A percentile compares a stretch with the other conserved stretches of the same genome.
Evolutionary conservation across 2,113 vertebrate species (phyloP).

Genomic region (Calyptomena viridis): DNA sequence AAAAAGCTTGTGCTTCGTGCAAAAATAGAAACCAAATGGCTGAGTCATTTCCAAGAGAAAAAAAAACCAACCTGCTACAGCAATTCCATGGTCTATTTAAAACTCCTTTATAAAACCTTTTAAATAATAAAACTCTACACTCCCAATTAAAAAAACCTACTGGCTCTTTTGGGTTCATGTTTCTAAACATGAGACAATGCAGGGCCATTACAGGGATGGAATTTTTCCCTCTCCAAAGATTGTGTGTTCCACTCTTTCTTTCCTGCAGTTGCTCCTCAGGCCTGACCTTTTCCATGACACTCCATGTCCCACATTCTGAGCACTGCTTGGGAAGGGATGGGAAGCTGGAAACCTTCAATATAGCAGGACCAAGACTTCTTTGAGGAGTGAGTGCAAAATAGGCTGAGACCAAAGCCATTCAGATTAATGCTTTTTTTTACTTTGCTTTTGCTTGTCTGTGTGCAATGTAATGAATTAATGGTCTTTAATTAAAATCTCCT

Average conservation of each 20-base stretch:
- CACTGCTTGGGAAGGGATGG: background rate
- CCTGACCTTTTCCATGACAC: background rate
- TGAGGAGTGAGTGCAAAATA: background rate
- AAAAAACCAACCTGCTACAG: constrained; percentile 50
- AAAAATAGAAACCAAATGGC: constrained; percentile 80
- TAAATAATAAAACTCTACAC: constrained; percentile 76
- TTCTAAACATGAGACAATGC: constrained; percentile 60
- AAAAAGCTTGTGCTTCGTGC: constrained; percentile 70
- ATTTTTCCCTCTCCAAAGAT: background rate
- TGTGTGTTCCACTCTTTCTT: background rate
- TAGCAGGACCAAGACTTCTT: background rate
- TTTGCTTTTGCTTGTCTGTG: background rate
- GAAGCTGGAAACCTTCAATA: background rate
- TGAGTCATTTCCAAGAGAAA: constrained; percentile 76
- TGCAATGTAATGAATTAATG: background rate
- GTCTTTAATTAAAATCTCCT: background rate
- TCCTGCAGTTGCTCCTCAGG: background rate
- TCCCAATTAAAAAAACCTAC: constrained; percentile 30
- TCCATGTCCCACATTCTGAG: accelerated
- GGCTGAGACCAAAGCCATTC: background rate
- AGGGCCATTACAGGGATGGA: background rate
- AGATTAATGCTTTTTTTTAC: background rate
- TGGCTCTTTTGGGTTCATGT: constrained; percentile 56
- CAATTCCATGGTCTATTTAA: constrained; percentile 80
- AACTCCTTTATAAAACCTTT: constrained; percentile 78